Base-by-base conservation (phyloP, 2,113 vertebrate species). In the Alligator mississippiensis region DNA sequence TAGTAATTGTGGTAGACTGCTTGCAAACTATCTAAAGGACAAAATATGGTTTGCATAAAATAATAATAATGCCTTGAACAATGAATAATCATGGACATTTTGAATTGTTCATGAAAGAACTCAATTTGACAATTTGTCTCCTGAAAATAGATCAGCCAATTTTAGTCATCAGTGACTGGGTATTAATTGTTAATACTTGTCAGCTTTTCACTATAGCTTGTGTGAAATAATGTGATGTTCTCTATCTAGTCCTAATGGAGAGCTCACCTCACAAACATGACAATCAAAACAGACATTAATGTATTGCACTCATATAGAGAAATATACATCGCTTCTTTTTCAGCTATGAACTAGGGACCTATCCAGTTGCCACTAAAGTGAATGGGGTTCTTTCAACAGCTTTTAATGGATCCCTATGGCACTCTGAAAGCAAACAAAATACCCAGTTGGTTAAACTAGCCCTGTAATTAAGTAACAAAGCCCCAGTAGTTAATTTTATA, bases 131-230 rank as follows among this genome's bases (percentile, higher is more conserved):
- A 54, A 81, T 3, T 68, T 91, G 25, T 22, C n/a, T 77, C 14
- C 25, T 74, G 22, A 68, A 93, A 93, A 86, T 86, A 88, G 84
- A 78, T 91, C 64, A 86, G 81, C 4, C 76, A 93, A 55, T 80
- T 75, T 64, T 2, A 34, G 64, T 82, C 83, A 86, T 81, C 90
- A 89, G 30, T 75, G 19, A 70, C n/a, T 38, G 30, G 30, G 21
- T 38, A 70, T 70, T 70, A 34, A 34, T 34, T 38, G 68, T 70
- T 70, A 70, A n/a, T 70, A 11, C 81, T 24, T 74, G 77, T 30
- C 90, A 95, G 81, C 79, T 93, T 81, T 47, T 91, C 77, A 11
- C 62, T 80, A 75, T 13, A 1, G 3, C 30, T 82, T 88, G 84
- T 86, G 30, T 10, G n/a, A 17, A 77, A 85, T 30, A 84, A 6